Base-by-base conservation (phyloP, 1,140 invertebrate genomes). In the Eulimnadia texana region DNA sequence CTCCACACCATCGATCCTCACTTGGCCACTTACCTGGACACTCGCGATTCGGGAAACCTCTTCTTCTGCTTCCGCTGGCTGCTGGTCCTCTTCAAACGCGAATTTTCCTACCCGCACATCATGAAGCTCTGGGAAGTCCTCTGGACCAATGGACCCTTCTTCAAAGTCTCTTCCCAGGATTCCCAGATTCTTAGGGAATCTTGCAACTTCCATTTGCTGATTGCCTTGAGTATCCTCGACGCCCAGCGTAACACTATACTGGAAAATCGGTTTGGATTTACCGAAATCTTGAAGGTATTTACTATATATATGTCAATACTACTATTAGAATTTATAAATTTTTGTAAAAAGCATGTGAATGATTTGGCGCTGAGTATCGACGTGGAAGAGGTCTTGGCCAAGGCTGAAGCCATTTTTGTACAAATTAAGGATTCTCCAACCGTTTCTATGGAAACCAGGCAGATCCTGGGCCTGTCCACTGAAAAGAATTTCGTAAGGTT, bases 61-160 rank as follows among this genome's bases (percentile, higher is more conserved):
- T 98, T 94, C 71, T 99, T 99, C 74, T 98, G 93, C 73, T 99
- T 99, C 75, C 85, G 96, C 19, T 90, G 88, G 88, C 76, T 90
- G 2, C 75, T 91, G 3, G 86, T 91, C 9, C 80, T 86, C 73
- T 90, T 88, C 67, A 91, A 91, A 72, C 72, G 88, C 64, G 88
- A 91, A 73, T 84, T 91, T 66, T 79, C 78, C 25, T 77, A 83
- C 53, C 73, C 79, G 3, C 85, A 90, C 68, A 84, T 88, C 50
- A 82, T 89, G 76, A 80, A 50, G 2, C 65, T 88, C 50, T 88
- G 85, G 83, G 82, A 93, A 76, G 84, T 92, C 6, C 70, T 94
- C 3, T 95, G 91, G 91, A 93, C 91, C 0, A 86, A 84, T 66
- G 75, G 89, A 66, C 93, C 93, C 1, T 61, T 61, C 29, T 42